These are phyloP conservation scores for Ormyrus rosae DNA, from an alignment of 2,888 invertebrate species.

Conservation along the genomic window DNA sequence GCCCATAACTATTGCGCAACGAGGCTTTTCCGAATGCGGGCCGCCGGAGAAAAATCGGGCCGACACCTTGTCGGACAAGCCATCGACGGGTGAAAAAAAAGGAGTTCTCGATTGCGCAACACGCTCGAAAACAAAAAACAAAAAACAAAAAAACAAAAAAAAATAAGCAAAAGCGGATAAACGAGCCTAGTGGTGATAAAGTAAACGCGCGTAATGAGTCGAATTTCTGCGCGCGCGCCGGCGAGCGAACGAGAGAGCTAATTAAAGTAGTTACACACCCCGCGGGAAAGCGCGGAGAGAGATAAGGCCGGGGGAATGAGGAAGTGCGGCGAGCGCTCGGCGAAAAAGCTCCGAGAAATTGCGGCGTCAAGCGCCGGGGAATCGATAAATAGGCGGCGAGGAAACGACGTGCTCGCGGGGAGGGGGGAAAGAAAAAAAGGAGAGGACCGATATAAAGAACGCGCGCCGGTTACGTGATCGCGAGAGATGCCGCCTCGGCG, in stretches of 20 bases:
- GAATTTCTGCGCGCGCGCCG: slow-evolving; percentile 1
- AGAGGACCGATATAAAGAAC: background rate
- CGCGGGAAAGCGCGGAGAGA: slow-evolving; percentile 42
- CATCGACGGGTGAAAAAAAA: too few species aligned
- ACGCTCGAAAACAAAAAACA: too few species aligned
- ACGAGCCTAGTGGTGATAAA: slow-evolving; percentile 36
- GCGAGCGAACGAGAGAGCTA: slow-evolving; percentile 37
- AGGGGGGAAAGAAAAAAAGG: slow-evolving; percentile 10
- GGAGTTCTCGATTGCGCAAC: too few species aligned
- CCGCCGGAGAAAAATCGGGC: too few species aligned
- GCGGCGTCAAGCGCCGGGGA: slow-evolving; percentile 34
- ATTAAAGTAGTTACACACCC: slow-evolving; percentile 50
- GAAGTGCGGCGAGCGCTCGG: slow-evolving; percentile 14
- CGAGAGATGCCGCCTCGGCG: background rate
- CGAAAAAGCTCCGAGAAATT: slow-evolving; percentile 42
- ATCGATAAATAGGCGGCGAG: slow-evolving; percentile 48
- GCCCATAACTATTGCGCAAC: too few species aligned
- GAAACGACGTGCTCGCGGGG: slow-evolving; percentile 15
- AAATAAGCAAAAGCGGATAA: background rate
- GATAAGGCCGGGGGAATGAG: slow-evolving; percentile 45
- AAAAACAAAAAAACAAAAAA: too few species aligned
- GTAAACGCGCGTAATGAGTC: slow-evolving; percentile 43
- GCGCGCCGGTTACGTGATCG: slow-evolving; percentile 8
- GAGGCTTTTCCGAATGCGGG: too few species aligned
- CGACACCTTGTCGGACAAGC: too few species aligned